Evolutionary conservation across 1,140 invertebrate species (phyloP).

Genomic region (Saccostrea glomerata): DNA sequence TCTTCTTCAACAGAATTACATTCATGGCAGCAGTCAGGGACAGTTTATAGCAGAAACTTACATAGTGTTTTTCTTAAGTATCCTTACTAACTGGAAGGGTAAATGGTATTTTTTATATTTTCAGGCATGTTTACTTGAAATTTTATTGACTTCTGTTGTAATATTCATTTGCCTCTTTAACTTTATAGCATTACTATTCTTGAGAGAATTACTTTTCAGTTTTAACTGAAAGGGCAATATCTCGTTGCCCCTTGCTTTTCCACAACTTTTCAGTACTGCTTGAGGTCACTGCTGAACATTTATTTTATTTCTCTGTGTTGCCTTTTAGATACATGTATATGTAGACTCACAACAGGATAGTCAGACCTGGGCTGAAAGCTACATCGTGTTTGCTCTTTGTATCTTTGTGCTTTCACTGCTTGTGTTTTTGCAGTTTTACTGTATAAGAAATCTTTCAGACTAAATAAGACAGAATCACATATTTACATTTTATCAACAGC

Average conservation of each 20-base stretch:
- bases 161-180: not conserved
- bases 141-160: not conserved
- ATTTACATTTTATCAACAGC: too few relatives aligned
- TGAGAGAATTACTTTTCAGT: not conserved
- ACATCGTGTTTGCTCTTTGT: not conserved
- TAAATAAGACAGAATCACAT: too few relatives aligned
- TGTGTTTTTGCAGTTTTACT: too few relatives aligned
- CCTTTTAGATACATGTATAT: not conserved
- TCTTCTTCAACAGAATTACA: constrained; percentile 81
- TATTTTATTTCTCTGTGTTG: not conserved
- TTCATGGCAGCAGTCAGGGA: constrained; percentile 84
- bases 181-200: not conserved
- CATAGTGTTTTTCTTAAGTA: constrained; percentile 97
- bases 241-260: not conserved
- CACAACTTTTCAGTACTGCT: too few relatives aligned
- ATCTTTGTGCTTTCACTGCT: not conserved
- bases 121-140: too few relatives aligned
- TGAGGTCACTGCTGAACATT: too few relatives aligned
- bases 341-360: not conserved
- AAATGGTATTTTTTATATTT: too few relatives aligned
- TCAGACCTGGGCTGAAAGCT: not conserved
- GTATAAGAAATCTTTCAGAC: too few relatives aligned
- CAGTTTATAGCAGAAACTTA: constrained; percentile 99
- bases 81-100: constrained; percentile 69
- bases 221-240: too few relatives aligned